Evolutionary conservation across 1,140 invertebrate genomes (phyloP).

Genomic region (Trichoplusia ni): DNA sequence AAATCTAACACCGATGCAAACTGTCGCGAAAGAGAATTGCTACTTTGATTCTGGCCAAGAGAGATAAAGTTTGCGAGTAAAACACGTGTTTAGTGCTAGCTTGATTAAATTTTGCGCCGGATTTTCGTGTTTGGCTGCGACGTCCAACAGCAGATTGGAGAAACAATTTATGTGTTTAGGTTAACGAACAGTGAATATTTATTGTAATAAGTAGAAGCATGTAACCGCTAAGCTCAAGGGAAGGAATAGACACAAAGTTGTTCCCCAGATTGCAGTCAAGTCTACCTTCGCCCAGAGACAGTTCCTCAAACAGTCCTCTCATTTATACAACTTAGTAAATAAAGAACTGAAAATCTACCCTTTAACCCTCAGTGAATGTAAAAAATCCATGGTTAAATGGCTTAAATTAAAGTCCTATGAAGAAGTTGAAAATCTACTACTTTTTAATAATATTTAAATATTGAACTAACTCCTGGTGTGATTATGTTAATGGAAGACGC

Average conservation of each 20-base stretch:
- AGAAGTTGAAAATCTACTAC: too few species aligned
- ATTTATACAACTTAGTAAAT: slow-evolving; percentile 25
- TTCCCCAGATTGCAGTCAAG: background rate
- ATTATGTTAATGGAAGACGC: too few species aligned
- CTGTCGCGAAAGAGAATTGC: slow-evolving; percentile 16
- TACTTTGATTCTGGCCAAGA: slow-evolving; percentile 21
- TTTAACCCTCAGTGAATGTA: slow-evolving; percentile 5
- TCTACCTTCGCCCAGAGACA: slow-evolving; percentile 25
- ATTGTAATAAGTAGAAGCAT: too few species aligned
- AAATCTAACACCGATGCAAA: slow-evolving; percentile 21
- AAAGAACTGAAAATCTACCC: slow-evolving; percentile 23
- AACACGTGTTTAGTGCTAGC: slow-evolving; percentile 10
- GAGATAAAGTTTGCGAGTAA: slow-evolving; percentile 6
- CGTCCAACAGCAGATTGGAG: too few species aligned
- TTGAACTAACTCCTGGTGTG: too few species aligned
- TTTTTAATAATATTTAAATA: too few species aligned
- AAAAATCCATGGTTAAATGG: slow-evolving; percentile 11
- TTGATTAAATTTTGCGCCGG: slow-evolving; percentile 3
- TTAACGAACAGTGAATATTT: too few species aligned
- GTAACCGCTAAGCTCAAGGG: background rate
- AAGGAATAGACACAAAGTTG: slow-evolving; percentile 1
- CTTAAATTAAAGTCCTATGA: too few species aligned
- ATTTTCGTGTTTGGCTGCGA: background rate
- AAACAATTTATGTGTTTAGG: too few species aligned
- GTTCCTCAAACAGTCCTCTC: slow-evolving; percentile 2